Conservation (phyloP, 2,888 invertebrate species). For the Andrena trimmerana region DNA sequence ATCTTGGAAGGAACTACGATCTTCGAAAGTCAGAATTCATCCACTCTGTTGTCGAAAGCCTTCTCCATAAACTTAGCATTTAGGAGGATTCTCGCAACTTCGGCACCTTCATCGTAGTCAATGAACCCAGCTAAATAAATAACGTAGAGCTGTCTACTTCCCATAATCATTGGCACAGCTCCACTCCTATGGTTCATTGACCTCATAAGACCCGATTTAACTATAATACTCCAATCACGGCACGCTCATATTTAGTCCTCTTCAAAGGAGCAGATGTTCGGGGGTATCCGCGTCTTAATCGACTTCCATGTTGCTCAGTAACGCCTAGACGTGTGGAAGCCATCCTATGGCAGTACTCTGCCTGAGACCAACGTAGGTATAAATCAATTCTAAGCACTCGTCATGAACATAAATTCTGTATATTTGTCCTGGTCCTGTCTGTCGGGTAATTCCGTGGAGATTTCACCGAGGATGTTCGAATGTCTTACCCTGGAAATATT, state of each 20-base stretch:
- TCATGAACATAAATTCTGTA: constrained; percentile 34
- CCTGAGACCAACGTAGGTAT: background rate
- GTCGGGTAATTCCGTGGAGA: background rate
- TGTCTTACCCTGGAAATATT: background rate
- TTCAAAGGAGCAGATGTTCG: constrained; percentile 8
- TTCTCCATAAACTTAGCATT: no score
- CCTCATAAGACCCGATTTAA: background rate
- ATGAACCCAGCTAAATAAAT: no score
- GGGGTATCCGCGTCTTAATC: constrained; percentile 33
- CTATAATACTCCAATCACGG: constrained; percentile 20
- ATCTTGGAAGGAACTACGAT: no score
- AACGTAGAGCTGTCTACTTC: no score
- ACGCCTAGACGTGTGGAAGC: background rate
- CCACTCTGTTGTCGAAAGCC: no score
- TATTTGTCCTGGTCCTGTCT: constrained; percentile 23
- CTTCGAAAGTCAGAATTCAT: no score
- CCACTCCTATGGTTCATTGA: background rate
- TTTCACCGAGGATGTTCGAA: constrained; percentile 13
- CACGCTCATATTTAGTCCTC: background rate
- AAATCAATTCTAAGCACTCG: constrained; percentile 44
- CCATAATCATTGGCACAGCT: background rate
- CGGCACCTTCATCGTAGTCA: no score
- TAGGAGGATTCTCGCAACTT: no score
- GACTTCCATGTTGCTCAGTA: background rate
- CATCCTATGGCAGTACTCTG: background rate